These are phyloP conservation scores for Nebria salina DNA, from an alignment of 2,888 invertebrate genomes.

Conservation along the genomic window DNA sequence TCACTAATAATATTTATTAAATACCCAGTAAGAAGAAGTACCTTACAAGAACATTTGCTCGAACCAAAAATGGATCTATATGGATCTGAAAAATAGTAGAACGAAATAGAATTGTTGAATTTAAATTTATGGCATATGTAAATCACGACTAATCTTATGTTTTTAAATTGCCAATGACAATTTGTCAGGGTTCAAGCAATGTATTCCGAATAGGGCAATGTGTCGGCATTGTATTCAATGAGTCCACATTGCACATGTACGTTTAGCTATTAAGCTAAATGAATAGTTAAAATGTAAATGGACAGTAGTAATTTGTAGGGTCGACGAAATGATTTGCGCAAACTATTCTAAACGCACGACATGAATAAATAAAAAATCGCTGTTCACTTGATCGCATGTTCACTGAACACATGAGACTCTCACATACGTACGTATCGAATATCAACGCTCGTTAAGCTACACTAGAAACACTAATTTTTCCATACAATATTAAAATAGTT, in stretches of 20 bases:
- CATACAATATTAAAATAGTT: no score
- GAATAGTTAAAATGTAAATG: background rate
- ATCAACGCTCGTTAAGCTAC: no score
- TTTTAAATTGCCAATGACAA: background rate
- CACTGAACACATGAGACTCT: background rate
- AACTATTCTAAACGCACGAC: background rate
- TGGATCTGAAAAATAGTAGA: no score
- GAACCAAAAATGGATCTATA: no score
- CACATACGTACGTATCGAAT: background rate
- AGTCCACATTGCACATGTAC: background rate
- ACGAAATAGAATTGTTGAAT: background rate
- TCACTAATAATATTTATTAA: no score
- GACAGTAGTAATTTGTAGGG: background rate
- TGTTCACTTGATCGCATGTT: conserved; percentile 17
- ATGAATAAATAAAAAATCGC: conserved; percentile 6
- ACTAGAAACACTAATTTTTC: no score
- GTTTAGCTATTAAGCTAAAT: background rate
- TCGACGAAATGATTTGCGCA: background rate
- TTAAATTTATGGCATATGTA: background rate
- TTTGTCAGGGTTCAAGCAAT: background rate
- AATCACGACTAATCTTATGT: background rate
- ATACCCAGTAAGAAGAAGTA: no score
- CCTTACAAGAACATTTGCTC: no score
- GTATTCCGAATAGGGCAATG: background rate
- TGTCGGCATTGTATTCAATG: background rate